Conservation (phyloP, 2,888 invertebrate genomes). For the Thysanoteuthis rhombus region DNA sequence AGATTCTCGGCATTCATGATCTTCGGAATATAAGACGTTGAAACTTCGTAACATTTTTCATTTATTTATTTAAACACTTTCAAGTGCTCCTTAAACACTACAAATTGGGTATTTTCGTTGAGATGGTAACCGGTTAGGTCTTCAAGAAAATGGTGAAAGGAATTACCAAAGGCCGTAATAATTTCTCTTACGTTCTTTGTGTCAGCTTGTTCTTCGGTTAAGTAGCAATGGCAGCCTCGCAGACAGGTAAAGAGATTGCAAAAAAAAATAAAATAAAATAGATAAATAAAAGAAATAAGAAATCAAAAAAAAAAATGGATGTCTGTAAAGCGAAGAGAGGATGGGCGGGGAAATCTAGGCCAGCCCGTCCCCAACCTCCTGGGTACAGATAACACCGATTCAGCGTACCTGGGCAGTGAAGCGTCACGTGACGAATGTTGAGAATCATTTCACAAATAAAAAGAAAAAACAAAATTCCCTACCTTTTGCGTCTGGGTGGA, state of each 20-base stretch:
- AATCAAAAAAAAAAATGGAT: not conserved
- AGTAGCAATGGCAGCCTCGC: not conserved
- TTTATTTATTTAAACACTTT: not conserved
- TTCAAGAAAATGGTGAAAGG: not conserved
- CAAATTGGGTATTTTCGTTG: not conserved
- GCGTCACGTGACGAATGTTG: not conserved
- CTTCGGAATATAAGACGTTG: no score
- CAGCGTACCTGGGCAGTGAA: not conserved
- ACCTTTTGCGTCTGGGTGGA: not conserved
- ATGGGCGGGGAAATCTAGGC: not conserved
- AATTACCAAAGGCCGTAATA: not conserved
- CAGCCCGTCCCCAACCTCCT: not conserved
- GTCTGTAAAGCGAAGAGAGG: not conserved
- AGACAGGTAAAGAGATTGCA: not conserved
- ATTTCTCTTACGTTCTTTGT: not conserved
- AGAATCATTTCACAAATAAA: not conserved
- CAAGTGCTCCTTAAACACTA: not conserved
- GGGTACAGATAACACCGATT: not conserved
- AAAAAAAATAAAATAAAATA: no score
- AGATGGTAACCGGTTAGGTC: not conserved
- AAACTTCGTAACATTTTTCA: no score
- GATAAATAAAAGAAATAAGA: no score
- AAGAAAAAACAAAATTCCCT: no score
- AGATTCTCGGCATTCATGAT: no score
- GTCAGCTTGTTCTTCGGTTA: not conserved